Evolutionary conservation across 2,888 invertebrate species (phyloP).

Genomic region (Trilocha varians): DNA sequence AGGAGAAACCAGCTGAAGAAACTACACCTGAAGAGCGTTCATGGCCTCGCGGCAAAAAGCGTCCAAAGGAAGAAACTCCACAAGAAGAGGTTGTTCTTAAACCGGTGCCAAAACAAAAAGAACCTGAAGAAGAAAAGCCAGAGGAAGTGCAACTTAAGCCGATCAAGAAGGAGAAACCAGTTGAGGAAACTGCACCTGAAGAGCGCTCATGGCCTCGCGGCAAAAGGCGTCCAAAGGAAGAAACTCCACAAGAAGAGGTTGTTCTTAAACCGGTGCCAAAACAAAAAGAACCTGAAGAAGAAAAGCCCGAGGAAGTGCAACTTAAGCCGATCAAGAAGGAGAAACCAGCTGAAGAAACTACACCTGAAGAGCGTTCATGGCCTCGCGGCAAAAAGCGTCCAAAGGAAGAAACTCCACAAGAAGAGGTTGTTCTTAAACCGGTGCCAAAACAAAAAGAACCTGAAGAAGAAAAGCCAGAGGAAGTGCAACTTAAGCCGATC

Average conservation of each 20-base stretch:
- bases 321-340: constrained; percentile 16
- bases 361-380: constrained; percentile 24
- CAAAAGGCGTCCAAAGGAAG: constrained; percentile 20
- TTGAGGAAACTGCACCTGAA: not conserved
- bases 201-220: not conserved
- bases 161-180: constrained; percentile 13
- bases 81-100: constrained; percentile 62
- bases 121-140: constrained; percentile 32
- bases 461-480: constrained; percentile 59
- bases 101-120: constrained; percentile 31
- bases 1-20: constrained; percentile 18
- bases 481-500: constrained; percentile 44
- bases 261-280: constrained; percentile 41
- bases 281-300: constrained; percentile 30
- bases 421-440: constrained; percentile 13
- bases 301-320: constrained; percentile 45
- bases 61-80: constrained; percentile 39
- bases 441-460: constrained; percentile 68
- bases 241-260: constrained; percentile 28
- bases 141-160: constrained; percentile 30
- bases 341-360: no score
- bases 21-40: constrained; percentile 36
- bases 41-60: constrained; percentile 35
- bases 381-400: no score
- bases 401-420: constrained; percentile 19